Evolutionary conservation across 2,113 vertebrate genomes (phyloP).

Genomic region (Austrofundulus limnaeus): DNA sequence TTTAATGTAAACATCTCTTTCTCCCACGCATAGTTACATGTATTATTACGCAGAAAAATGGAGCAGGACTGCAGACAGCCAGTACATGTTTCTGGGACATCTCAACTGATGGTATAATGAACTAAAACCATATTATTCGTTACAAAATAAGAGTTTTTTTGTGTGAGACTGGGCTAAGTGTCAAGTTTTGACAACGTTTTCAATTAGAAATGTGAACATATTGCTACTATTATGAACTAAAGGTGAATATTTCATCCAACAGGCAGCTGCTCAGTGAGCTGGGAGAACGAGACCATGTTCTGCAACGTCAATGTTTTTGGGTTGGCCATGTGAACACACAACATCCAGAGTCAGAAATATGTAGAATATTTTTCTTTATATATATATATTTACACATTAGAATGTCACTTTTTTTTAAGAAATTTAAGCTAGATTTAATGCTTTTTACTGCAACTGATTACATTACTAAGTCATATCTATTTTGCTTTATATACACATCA

Average conservation of each 20-base stretch:
- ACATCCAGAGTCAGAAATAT: background rate
- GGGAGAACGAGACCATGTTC: conserved; percentile 95
- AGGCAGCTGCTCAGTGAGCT: conserved; percentile 92
- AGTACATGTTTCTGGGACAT: conserved; percentile 97
- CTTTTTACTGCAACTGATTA: conserved; percentile 1
- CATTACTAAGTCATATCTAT: conserved; percentile 1
- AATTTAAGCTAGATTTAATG: background rate
- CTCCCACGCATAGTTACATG: conserved; percentile 83
- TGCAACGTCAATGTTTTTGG: conserved; percentile 92
- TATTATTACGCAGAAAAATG: conserved; percentile 96
- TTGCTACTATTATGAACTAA: too few relatives aligned
- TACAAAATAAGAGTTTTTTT: too few relatives aligned
- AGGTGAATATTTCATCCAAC: conserved; percentile 19
- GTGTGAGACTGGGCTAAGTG: too few relatives aligned
- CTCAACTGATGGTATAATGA: conserved; percentile 86
- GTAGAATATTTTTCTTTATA: background rate
- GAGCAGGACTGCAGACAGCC: conserved; percentile 91
- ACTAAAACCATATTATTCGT: too few relatives aligned
- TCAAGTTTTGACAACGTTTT: too few relatives aligned
- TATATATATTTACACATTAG: background rate
- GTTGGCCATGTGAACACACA: conserved; percentile 80
- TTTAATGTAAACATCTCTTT: background rate
- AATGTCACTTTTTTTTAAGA: conserved; percentile 10
- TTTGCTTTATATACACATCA: conserved; percentile 65
- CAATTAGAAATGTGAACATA: too few relatives aligned